Conservation (phyloP, 2,113 vertebrate species). For the Origma solitaria region DNA sequence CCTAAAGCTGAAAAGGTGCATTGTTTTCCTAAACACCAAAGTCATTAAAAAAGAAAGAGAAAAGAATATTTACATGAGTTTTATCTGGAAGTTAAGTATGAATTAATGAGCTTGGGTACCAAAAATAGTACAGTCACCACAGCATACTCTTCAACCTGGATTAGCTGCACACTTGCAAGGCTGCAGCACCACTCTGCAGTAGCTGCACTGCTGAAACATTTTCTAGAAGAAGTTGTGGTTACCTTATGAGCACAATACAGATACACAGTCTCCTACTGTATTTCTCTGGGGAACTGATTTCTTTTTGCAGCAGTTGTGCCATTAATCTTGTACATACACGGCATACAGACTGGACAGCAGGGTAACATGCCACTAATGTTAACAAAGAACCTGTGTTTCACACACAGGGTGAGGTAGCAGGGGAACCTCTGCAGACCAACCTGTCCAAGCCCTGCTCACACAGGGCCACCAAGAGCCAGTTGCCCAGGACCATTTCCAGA, state of each 20-base stretch:
- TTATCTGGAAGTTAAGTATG: background rate
- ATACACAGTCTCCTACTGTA: rapidly evolving
- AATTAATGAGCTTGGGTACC: background rate
- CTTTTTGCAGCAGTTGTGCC: background rate
- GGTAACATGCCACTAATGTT: background rate
- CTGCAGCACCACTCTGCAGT: background rate
- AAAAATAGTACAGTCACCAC: background rate
- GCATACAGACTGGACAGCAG: background rate
- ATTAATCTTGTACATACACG: background rate
- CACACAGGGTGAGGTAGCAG: background rate
- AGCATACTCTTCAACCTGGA: background rate
- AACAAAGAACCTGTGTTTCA: background rate
- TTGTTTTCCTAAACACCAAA: background rate
- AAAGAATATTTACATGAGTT: background rate
- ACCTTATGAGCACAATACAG: background rate
- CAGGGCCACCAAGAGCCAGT: background rate
- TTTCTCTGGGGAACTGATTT: background rate
- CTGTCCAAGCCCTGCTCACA: background rate
- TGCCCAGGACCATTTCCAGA: background rate
- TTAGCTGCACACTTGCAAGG: background rate
- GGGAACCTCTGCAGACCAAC: background rate
- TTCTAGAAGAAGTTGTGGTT: background rate
- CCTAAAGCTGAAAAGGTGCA: background rate
- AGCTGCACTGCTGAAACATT: background rate
- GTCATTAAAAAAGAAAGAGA: background rate